Base-by-base conservation (phyloP, 1,140 invertebrate genomes). In the Macrotrachela quadricornifera region DNA sequence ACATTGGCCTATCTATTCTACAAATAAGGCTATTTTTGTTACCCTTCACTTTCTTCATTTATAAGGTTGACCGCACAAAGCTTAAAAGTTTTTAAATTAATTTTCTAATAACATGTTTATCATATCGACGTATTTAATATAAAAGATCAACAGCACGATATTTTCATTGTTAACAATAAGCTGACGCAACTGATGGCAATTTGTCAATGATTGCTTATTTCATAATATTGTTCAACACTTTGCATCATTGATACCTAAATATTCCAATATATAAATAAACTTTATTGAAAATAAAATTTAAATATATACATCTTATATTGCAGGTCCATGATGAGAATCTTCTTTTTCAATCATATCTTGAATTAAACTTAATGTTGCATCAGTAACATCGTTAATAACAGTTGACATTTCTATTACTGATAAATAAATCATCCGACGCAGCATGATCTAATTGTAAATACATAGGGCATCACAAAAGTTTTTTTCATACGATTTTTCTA, bases 321-420 rank as follows among this genome's bases (percentile, higher is more conserved):
- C 90, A 15, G 91, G 83, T 10, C 87, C 85, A 58, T 90, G 72
- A 63, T 95, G 95, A 46, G 87, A 71, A 72, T 96, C 90, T 68
- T 97, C 91, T 63, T 87, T 90, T 1, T 91, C 87, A 46, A 90
- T 99, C 91, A 99, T 97, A 64, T 99, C 94, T 69, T 96, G 96
- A 10, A 91, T 99, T 47, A 99, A 73, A 62, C 85, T 64, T 64
- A 70, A 72, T 6, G 91, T 99, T 0, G 97, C 92, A 64, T 97
- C 97, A 57, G 97, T 97, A 4, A 97, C 91, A 79, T 99, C 91
- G 64, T 97, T 86, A 9, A 92, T 90, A 56, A 94, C 75, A 15
- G 78, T 78, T 61, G 85, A 86, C 59, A 99, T 71, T 66, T 96
- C 91, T 68, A 97, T 97, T 55, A 99, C 97, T 30, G 86, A 88